phyloP scores from a whole-genome alignment of 2,113 vertebrate genomes.

The Vicugna pacos region DNA sequence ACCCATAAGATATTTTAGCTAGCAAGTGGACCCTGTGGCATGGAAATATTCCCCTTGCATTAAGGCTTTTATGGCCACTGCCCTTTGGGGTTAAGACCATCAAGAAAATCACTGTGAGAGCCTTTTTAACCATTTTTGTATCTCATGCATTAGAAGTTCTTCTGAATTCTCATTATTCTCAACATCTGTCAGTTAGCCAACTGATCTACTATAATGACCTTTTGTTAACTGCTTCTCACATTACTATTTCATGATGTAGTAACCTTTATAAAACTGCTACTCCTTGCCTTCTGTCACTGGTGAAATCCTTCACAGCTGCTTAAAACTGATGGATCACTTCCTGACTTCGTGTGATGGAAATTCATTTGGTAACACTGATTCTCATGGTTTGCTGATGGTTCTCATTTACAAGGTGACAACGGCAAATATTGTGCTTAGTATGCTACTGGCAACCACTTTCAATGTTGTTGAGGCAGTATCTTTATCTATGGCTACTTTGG shows the following conservation, averaged over 20 bases:
- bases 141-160: background rate
- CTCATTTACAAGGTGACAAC: background rate
- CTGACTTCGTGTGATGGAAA: background rate
- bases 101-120: background rate
- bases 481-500: background rate
- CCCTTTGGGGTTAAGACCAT: background rate
- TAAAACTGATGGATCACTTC: background rate
- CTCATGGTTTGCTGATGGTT: background rate
- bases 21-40: background rate
- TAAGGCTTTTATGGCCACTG: background rate
- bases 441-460: background rate
- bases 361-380: background rate
- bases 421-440: background rate
- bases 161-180: background rate
- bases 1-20: background rate
- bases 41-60: background rate
- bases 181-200: background rate
- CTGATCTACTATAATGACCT: background rate
- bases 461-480: background rate
- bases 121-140: background rate
- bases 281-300: background rate
- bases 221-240: background rate
- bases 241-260: background rate
- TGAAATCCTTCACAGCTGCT: background rate
- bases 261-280: background rate